These are phyloP conservation scores for Lasius fuliginosus DNA, from an alignment of 2,888 invertebrate genomes.

Conservation along the genomic window DNA sequence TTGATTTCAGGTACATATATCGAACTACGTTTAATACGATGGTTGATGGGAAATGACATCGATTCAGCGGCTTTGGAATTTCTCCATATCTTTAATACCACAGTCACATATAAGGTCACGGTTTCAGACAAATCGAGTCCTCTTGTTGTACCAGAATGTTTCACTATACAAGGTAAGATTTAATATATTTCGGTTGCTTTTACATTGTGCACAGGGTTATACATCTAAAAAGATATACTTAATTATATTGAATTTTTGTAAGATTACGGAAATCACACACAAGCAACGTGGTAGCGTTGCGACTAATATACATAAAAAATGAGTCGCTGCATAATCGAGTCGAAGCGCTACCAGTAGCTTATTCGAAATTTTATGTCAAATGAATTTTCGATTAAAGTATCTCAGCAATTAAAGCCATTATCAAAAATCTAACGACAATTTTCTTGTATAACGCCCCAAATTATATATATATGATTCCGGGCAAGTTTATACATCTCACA, in stretches of 20 bases:
- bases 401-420: neutral
- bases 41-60: slow-evolving; percentile 76
- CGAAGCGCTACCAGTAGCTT: no score
- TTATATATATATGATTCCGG: neutral
- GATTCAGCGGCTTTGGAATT: slow-evolving; percentile 77
- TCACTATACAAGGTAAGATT: slow-evolving; percentile 51
- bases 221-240: neutral
- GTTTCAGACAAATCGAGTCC: slow-evolving; percentile 64
- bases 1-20: slow-evolving; percentile 77
- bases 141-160: slow-evolving; percentile 48
- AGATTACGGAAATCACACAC: neutral
- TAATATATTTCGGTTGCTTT: neutral
- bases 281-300: neutral
- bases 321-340: neutral
- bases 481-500: neutral
- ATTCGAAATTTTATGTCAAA: no score
- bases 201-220: neutral
- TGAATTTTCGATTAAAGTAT: neutral
- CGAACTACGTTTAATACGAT: slow-evolving; percentile 79
- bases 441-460: no score
- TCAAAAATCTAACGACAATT: neutral
- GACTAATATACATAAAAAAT: neutral
- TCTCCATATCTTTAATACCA: slow-evolving; percentile 75
- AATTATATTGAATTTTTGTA: neutral
- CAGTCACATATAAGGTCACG: slow-evolving; percentile 76